Evolutionary conservation across 2,797 vertebrate genomes (phyloP).

Genomic region (Gobio occitaniae): DNA sequence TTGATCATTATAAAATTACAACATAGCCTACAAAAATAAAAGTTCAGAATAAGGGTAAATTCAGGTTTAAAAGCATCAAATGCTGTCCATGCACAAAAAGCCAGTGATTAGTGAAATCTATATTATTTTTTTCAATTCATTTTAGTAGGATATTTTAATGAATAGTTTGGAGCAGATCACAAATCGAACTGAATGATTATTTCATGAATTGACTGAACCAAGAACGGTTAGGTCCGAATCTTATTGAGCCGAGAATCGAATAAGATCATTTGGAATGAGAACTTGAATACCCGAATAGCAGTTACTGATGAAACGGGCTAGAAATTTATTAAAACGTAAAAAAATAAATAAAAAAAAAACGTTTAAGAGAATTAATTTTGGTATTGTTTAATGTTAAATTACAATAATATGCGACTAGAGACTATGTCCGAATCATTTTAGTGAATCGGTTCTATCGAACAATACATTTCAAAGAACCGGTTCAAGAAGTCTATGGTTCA

Average conservation of each 20-base stretch:
- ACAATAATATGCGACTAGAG: neutral
- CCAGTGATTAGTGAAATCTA: too few species aligned
- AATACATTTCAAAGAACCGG: slow-evolving; percentile 5
- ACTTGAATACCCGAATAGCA: neutral
- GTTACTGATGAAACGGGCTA: neutral
- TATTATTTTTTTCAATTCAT: too few species aligned
- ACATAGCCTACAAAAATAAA: neutral
- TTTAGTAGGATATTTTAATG: too few species aligned
- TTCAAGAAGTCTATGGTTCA: neutral
- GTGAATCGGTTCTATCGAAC: slow-evolving; percentile 27
- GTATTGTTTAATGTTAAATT: neutral
- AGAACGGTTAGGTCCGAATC: neutral
- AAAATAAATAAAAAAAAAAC: neutral
- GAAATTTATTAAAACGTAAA: neutral
- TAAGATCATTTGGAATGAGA: neutral
- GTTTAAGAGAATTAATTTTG: neutral
- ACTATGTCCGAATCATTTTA: neutral
- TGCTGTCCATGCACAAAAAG: too few species aligned
- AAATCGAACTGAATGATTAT: neutral
- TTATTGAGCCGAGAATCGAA: neutral
- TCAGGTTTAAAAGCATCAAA: too few species aligned
- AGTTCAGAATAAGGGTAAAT: too few species aligned
- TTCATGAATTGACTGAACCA: neutral
- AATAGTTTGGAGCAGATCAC: neutral
- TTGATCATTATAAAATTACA: neutral